These are phyloP conservation scores for Colius striatus DNA, from an alignment of 2,113 vertebrate species.

Conservation along the genomic window DNA sequence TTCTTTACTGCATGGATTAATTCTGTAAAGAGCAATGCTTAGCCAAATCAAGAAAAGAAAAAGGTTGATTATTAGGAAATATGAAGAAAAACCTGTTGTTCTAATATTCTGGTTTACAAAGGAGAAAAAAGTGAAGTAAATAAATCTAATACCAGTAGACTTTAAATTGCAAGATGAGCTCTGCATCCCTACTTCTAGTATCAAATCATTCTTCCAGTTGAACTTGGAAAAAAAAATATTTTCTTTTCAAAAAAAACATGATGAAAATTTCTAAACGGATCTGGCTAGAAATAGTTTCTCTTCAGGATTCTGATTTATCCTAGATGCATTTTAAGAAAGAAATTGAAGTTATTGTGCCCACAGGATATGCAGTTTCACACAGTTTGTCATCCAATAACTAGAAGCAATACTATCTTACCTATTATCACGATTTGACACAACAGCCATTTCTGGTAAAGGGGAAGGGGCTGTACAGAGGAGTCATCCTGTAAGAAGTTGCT, in stretches of 20 bases:
- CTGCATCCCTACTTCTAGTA: neutral
- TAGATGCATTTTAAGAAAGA: neutral
- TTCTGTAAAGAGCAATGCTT: neutral
- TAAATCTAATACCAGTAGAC: neutral
- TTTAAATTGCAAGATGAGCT: neutral
- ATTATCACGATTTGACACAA: too few species aligned
- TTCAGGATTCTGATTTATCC: neutral
- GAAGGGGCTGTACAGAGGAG: too few species aligned
- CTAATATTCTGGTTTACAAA: neutral
- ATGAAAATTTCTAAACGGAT: neutral
- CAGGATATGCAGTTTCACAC: neutral
- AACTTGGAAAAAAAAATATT: neutral
- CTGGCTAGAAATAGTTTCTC: neutral
- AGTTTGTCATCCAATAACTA: neutral
- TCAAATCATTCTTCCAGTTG: neutral
- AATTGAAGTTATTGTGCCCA: neutral
- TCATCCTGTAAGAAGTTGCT: too few species aligned
- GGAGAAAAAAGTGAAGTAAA: neutral
- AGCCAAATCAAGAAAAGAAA: neutral
- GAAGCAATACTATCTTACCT: neutral
- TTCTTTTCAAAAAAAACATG: neutral
- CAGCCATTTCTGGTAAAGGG: too few species aligned
- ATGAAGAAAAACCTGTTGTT: neutral
- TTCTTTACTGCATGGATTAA: neutral
- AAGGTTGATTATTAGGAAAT: neutral